Evolutionary conservation across 2,113 vertebrate genomes (phyloP), one percentile per base, ranked within the genome.

Genomic region (Passer domesticus): DNA sequence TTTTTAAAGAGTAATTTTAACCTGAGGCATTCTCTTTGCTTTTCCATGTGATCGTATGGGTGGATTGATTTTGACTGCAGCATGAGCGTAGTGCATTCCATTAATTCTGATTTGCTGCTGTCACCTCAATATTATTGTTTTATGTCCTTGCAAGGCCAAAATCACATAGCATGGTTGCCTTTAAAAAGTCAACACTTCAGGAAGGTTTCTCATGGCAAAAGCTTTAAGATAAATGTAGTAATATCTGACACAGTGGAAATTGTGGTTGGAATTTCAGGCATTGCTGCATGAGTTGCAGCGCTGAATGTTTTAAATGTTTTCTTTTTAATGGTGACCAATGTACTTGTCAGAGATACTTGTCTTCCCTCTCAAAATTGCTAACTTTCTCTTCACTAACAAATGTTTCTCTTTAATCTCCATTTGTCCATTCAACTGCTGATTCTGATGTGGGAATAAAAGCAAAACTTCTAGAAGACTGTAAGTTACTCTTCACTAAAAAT

Each of bases 401-500:
- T 98, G 91, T 87, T 98, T 98, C 98, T 99, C 97, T 98, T 98
- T 98, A 98, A 98, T 98, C 97, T 97, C 94, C 97, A 93, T 98
- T 98, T 98, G 92, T 96, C 97, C 97, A 94, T 97, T 98, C 97
- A 97, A 97, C 98, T 98, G 98, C 98, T 98, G 98, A 98, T 98
- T 98, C 98, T 98, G 95, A 98, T 98, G 98, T 97, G 98, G 97
- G 97, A 92, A 95, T 94, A 97, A 98, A 99, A 99, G 98, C 98
- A 97, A 99, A 99, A 99, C 98, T 99, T 98, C 99, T 99, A 98
- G 98, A 99, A 97, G 98, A 98, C 99, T 98, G 99, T 99, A 99
- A 99, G 99, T 99, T 97, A 89, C 95, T 92, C 77, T 95, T 90
- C 86, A 83, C 83, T 95, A 94, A 93, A 96, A 63, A 47, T 95